A percentile compares a stretch with the other conserved stretches of the same genome.
These are phyloP conservation scores for Tetragonisca angustula DNA, from an alignment of 2,888 invertebrate genomes.

Conservation along the genomic window DNA sequence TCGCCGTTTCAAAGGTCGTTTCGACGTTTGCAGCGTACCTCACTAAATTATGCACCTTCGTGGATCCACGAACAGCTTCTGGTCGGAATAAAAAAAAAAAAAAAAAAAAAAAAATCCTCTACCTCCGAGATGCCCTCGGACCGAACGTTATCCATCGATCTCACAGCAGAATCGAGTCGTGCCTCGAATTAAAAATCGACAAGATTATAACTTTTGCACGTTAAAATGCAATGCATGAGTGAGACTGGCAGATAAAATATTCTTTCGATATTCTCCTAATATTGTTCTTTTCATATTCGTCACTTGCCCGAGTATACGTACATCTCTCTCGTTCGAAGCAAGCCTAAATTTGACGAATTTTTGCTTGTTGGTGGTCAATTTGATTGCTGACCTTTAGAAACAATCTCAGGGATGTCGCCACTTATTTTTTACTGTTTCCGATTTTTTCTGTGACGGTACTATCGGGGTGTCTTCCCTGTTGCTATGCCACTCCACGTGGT, in stretches of 20 bases:
- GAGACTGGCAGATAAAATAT: too few relatives aligned
- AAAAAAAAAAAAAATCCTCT: neutral
- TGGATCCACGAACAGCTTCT: slow-evolving; percentile 5
- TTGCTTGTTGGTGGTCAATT: too few relatives aligned
- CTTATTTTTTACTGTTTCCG: too few relatives aligned
- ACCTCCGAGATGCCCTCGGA: slow-evolving; percentile 8
- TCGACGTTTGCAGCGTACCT: slow-evolving; percentile 11
- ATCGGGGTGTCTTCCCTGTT: too few relatives aligned
- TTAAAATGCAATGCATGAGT: too few relatives aligned
- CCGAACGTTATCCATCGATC: slow-evolving; percentile 40
- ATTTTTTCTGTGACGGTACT: too few relatives aligned
- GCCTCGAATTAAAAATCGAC: slow-evolving; percentile 73
- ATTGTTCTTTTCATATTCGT: neutral
- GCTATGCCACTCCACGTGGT: too few relatives aligned
- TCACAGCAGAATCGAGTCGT: slow-evolving; percentile 35
- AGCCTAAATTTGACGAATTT: slow-evolving; percentile 25
- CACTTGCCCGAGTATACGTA: neutral
- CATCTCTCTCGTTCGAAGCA: neutral
- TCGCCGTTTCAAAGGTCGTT: neutral
- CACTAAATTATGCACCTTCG: slow-evolving; percentile 35
- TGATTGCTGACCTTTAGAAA: too few relatives aligned
- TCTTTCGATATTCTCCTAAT: too few relatives aligned
- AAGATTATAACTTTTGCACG: too few relatives aligned
- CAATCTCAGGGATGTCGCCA: too few relatives aligned
- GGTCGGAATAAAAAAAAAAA: neutral